Conservation (phyloP, 2,888 invertebrate genomes). For the Campoletis raptor region DNA sequence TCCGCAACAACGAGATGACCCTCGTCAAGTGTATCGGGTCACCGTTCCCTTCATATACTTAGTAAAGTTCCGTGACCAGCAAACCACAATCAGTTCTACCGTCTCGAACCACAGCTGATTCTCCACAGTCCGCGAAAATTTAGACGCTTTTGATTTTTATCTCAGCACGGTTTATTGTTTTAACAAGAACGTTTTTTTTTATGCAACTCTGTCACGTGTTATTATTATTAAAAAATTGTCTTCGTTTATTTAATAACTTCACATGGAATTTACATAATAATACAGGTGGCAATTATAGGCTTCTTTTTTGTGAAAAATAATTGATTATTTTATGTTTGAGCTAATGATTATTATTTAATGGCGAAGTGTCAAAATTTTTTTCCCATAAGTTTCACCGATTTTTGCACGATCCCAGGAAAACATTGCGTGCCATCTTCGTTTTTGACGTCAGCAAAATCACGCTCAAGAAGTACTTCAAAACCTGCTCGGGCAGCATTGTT, state of each 20-base stretch:
- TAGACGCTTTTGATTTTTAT: not conserved
- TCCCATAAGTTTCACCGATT: conserved; percentile 72
- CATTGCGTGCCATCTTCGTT: conserved; percentile 71
- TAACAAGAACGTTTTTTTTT: not conserved
- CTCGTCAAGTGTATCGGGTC: conserved; percentile 66
- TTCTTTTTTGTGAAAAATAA: not conserved
- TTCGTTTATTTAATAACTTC: not conserved
- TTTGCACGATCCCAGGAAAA: conserved; percentile 72
- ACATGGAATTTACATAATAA: not conserved
- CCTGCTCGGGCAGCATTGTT: conserved; percentile 75
- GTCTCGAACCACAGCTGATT: not conserved
- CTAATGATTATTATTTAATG: not conserved
- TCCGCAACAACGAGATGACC: conserved; percentile 58
- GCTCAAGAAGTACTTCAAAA: conserved; percentile 68
- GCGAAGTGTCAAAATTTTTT: not conserved
- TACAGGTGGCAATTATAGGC: not conserved
- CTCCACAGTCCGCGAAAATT: not conserved
- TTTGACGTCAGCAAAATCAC: conserved; percentile 67
- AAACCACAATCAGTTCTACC: conserved; percentile 38
- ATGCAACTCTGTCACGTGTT: too few relatives aligned
- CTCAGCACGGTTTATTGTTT: not conserved
- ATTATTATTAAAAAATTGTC: too few relatives aligned
- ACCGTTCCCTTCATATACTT: conserved; percentile 11
- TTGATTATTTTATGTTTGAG: not conserved
- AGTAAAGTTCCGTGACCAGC: conserved; percentile 25